phyloP scores from a whole-genome alignment of 2,797 vertebrate genomes.

The Anolis apletophallus region DNA sequence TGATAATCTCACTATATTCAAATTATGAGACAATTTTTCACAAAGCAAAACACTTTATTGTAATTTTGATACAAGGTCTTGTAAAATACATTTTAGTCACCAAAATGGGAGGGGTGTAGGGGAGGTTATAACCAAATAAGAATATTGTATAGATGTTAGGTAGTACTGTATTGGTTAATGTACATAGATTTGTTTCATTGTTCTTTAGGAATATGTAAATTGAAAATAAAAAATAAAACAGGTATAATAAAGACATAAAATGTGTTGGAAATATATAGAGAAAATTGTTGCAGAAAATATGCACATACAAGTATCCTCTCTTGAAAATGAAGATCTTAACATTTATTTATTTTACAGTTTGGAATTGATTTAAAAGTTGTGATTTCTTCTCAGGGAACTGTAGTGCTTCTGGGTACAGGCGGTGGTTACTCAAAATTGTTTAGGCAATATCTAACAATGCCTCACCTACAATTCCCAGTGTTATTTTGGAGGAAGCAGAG shows the following conservation, averaged over 20 bases:
- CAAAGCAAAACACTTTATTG: slow-evolving; percentile 60
- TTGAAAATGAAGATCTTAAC: slow-evolving; percentile 20
- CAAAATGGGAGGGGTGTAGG: too few species aligned
- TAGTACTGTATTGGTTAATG: too few species aligned
- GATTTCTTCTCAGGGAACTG: background rate
- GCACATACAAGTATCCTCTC: slow-evolving; percentile 44
- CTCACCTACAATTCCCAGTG: background rate
- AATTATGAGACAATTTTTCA: slow-evolving; percentile 50
- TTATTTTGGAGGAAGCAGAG: background rate
- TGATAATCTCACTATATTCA: slow-evolving; percentile 19
- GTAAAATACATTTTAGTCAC: background rate
- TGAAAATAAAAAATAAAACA: too few species aligned
- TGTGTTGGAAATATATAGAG: slow-evolving; percentile 6
- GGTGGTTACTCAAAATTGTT: too few species aligned
- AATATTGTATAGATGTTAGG: too few species aligned
- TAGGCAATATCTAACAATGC: background rate
- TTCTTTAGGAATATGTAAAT: too few species aligned
- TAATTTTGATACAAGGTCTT: slow-evolving; percentile 14
- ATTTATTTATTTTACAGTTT: background rate
- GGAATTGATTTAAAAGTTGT: background rate
- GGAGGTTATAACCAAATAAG: too few species aligned
- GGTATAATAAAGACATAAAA: too few species aligned
- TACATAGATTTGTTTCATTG: too few species aligned
- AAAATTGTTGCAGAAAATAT: slow-evolving; percentile 5
- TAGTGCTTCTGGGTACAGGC: background rate